phyloP scores from a whole-genome alignment of 2,888 invertebrate species.

The Sepiola atlantica region DNA sequence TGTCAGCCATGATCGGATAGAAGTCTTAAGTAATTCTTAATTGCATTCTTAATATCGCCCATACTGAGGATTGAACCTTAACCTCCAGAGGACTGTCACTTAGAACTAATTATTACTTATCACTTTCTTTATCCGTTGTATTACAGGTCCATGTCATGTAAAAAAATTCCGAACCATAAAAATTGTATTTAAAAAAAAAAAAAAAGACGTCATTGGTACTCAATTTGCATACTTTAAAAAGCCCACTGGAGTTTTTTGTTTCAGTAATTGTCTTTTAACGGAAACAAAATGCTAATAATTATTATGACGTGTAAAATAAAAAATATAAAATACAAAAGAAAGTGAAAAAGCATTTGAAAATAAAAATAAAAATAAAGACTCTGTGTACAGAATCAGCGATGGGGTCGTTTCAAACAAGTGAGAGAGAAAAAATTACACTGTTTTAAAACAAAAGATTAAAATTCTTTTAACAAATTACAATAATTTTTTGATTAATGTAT shows the following conservation, averaged over 20 bases:
- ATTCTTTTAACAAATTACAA: not conserved
- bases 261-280: not conserved
- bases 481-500: not conserved
- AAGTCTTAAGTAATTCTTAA: too few species aligned
- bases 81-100: too few species aligned
- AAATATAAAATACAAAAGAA: not conserved
- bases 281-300: not conserved
- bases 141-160: too few species aligned
- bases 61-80: too few species aligned
- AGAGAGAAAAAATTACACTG: not conserved
- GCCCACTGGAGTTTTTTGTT: not conserved
- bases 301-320: not conserved
- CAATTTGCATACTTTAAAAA: not conserved
- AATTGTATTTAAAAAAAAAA: too few species aligned
- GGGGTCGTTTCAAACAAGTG: not conserved
- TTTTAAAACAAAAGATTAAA: not conserved
- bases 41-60: too few species aligned
- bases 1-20: too few species aligned
- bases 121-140: too few species aligned
- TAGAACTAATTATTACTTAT: too few species aligned
- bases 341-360: not conserved
- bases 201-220: not conserved
- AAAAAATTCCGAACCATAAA: too few species aligned
- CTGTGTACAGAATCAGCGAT: too few species aligned
- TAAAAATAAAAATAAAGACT: not conserved